These are phyloP conservation scores for Labroides dimidiatus DNA, from an alignment of 2,797 vertebrate genomes.

Conservation along the genomic window DNA sequence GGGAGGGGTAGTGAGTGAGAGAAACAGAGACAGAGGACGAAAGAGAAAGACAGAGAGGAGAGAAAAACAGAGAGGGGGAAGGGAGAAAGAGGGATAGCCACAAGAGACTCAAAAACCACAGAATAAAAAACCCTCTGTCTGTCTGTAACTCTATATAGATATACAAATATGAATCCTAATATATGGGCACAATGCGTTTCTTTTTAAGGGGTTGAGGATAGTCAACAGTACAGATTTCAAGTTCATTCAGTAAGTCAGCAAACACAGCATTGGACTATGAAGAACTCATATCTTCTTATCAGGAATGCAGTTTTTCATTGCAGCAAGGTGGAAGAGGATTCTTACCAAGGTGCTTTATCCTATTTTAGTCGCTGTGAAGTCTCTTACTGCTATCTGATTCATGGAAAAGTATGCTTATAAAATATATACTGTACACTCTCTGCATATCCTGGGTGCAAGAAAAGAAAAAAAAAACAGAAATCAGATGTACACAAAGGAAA, in stretches of 20 bases:
- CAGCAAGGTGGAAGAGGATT: slow-evolving; percentile 73
- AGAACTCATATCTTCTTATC: slow-evolving; percentile 75
- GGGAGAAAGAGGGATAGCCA: slow-evolving; percentile 83
- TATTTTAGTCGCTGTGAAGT: slow-evolving; percentile 70
- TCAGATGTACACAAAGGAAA: slow-evolving; percentile 12
- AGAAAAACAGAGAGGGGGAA: slow-evolving; percentile 83
- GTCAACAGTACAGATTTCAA: slow-evolving; percentile 71
- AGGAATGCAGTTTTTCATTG: slow-evolving; percentile 75
- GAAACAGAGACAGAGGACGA: slow-evolving; percentile 83
- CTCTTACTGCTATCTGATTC: slow-evolving; percentile 65
- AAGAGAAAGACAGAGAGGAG: slow-evolving; percentile 83
- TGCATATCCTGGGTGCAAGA: slow-evolving; percentile 9
- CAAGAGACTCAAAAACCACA: slow-evolving; percentile 86
- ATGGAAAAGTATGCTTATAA: slow-evolving; percentile 67
- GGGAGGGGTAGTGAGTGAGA: slow-evolving; percentile 78
- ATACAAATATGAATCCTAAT: slow-evolving; percentile 83
- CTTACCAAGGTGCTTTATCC: slow-evolving; percentile 70
- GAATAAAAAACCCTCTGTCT: slow-evolving; percentile 83
- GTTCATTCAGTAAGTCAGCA: slow-evolving; percentile 79
- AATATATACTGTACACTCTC: slow-evolving; percentile 37
- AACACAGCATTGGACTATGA: slow-evolving; percentile 67
- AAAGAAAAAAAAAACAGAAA: slow-evolving; percentile 10
- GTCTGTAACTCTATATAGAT: slow-evolving; percentile 82
- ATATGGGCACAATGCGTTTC: slow-evolving; percentile 73
- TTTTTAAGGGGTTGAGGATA: slow-evolving; percentile 61